Evolutionary conservation across 1,140 invertebrate genomes (phyloP), one percentile per base, ranked within the genome.

Genomic region (Phocides pigmalion): DNA sequence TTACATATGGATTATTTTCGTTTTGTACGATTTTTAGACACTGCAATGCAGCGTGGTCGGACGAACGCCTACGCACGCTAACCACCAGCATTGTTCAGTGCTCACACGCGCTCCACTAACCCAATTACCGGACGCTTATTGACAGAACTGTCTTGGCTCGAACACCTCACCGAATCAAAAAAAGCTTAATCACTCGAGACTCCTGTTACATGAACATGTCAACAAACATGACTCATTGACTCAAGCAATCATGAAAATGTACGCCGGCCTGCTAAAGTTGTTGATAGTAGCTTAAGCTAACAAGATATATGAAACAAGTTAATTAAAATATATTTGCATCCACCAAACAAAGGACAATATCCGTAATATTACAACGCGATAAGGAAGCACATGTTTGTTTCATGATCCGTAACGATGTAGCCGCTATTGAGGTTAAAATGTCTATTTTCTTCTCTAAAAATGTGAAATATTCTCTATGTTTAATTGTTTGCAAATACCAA

Each of bases 141-240:
- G 84, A 87, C 85, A 83, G 82, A 87, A 82, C 76, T 77, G 81
- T 84, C 84, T 90, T 89, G 88, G 85, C 85, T 78, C 73, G 61
- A 50, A 70, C 20, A 72, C 68, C 82, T 76, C 76, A 72, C 35
- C 65, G 56, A n/a, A 68, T 73, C 64, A 72, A 70, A 81, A 75
- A 79, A 81, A 78, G 67, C 68, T 62, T 56, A 71, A 64, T 37
- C 42, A 51, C 64, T 19, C 59, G 25, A 49, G 54, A 58, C 39
- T 58, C 54, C 12, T 58, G 54, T 58, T 58, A 58, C 54, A 46
- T 16, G 56, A 25, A 17, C 16, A 35, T 59, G 42, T 59, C 54
- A 58, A 58, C 54, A 59, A 59, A 59, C 56, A 59, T 25, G 28
- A 61, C 17, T 44, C 22, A 46, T 35, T 58, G 22, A n/a, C 4